A percentile compares a stretch with the other conserved stretches of the same genome.
Conservation (phyloP, 2,888 invertebrate genomes). For the Amphipyra tragopoginis region DNA sequence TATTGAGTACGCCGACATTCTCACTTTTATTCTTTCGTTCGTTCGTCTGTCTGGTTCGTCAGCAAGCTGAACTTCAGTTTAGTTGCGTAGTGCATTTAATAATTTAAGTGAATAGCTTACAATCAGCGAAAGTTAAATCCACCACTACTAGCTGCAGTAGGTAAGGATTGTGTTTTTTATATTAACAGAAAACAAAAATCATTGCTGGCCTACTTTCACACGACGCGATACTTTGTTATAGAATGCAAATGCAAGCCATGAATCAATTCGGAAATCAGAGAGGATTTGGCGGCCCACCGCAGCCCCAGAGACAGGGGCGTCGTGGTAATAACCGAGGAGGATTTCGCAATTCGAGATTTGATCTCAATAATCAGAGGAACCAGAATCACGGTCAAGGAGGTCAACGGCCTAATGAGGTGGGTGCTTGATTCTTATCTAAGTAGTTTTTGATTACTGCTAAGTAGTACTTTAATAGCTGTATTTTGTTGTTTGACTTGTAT, state of each 20-base stretch:
- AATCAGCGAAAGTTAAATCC: conserved; percentile 6
- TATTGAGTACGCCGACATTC: conserved; percentile 13
- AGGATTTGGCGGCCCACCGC: conserved; percentile 87
- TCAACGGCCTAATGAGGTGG: conserved; percentile 85
- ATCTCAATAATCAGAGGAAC: conserved; percentile 71
- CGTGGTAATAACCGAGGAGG: conserved; percentile 79
- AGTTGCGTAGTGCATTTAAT: not conserved
- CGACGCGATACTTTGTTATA: conserved; percentile 46
- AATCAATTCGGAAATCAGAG: conserved; percentile 82
- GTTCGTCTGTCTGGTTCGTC: not conserved
- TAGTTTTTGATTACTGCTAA: not conserved
- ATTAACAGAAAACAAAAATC: not conserved
- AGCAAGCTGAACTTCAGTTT: not conserved
- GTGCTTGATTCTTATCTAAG: conserved; percentile 18
- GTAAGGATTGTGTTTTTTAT: conserved; percentile 23
- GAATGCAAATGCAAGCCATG: conserved; percentile 85
- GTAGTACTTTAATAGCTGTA: not conserved
- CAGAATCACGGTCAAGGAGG: conserved; percentile 79
- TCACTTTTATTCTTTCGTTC: not conserved
- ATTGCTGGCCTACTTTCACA: conserved; percentile 15
- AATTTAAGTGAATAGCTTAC: not conserved
- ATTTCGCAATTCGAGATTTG: conserved; percentile 86
- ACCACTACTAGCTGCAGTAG: conserved; percentile 16
- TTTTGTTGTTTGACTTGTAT: not conserved
- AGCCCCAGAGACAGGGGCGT: conserved; percentile 83